These are phyloP conservation scores for Thamnophis sirtalis DNA, from an alignment of 2,113 vertebrate species.

Conservation along the genomic window DNA sequence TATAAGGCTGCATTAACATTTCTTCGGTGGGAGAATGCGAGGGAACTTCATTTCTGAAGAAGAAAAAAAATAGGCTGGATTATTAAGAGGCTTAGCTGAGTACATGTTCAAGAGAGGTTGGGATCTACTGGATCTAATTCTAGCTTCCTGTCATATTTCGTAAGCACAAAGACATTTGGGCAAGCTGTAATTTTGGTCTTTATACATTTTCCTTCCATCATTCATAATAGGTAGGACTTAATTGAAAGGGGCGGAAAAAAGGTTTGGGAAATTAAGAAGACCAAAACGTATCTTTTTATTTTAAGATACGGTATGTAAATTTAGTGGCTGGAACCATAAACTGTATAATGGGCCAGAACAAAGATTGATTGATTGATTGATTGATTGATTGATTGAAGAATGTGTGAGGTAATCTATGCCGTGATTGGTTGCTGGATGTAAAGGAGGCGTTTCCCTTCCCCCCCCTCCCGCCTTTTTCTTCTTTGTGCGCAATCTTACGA, in stretches of 20 bases:
- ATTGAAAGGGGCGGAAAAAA: no score
- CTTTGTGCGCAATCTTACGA: background rate
- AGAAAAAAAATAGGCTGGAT: background rate
- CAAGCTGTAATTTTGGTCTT: background rate
- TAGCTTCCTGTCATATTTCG: background rate
- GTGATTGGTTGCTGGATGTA: no score
- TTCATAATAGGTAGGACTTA: background rate
- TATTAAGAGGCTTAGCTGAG: background rate
- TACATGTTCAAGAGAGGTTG: background rate
- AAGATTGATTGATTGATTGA: no score
- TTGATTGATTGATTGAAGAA: no score
- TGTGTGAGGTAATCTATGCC: no score
- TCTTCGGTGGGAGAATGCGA: background rate
- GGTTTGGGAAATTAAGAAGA: no score
- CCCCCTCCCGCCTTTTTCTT: background rate
- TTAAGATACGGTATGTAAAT: no score
- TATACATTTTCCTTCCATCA: background rate
- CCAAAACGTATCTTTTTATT: no score
- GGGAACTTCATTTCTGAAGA: background rate
- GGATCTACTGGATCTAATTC: background rate
- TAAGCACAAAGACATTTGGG: background rate
- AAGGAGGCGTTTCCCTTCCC: no score
- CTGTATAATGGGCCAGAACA: no score
- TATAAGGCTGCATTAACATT: background rate
- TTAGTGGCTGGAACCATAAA: no score